Base-by-base conservation (phyloP, 2,113 vertebrate genomes). In the Phylloscopus trochiloides region DNA sequence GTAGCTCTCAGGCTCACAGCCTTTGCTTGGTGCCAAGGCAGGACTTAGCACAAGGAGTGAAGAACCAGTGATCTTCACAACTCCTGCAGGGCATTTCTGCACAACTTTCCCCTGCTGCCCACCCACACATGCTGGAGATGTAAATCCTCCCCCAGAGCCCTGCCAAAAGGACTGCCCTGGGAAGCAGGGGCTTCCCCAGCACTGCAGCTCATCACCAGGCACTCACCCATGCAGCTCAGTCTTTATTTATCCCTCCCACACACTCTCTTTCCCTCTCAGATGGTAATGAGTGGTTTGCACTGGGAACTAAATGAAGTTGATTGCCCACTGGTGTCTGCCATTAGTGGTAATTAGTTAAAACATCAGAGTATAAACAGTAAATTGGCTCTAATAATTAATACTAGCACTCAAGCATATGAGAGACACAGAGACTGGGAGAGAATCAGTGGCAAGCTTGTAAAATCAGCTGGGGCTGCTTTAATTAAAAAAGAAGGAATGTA, bases 281-380 rank as follows among this genome's bases (percentile, higher is more conserved):
- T 92, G 95, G 70, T 97, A 98, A 98, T 98, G 98, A 98, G 97
- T 97, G 96, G 97, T 97, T 98, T 98, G 95, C 98, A 97, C 97
- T 99, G 98, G 98, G 98, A 99, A 99, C 99, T 99, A 98, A 99
- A 99, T 99, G 99, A 99, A 98, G 98, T 98, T 98, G 98, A 98
- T 99, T 98, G 98, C 98, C 98, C 98, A 98, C 98, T 98, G 98
- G 98, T 98, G 98, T 98, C 98, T 98, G 98, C 99, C 98, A 99
- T 99, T 99, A 99, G 99, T 98, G 98, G 98, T 99, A 99, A 99
- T 99, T 99, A 99, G 99, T 99, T 99, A 99, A 99, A 99, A 99
- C 99, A 99, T 99, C 99, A 98, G 98, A 98, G 99, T 99, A 99
- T 99, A 99, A 99, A 99, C 98, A 99, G 98, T 98, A 99, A 99